These are phyloP conservation scores for Bicyclus anynana DNA, from an alignment of 1,140 invertebrate species.

Conservation along the genomic window DNA sequence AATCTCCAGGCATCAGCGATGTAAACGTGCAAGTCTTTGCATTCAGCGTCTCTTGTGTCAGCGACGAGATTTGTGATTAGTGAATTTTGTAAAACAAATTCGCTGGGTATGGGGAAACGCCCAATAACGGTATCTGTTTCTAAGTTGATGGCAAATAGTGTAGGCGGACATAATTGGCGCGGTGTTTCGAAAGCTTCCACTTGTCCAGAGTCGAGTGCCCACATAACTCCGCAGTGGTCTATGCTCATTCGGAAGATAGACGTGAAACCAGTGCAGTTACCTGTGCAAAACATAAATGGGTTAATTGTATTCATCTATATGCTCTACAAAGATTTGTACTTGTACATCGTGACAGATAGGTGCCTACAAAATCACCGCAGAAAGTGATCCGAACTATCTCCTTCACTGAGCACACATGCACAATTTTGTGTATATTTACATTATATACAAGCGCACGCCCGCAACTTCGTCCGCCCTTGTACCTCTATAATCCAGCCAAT, in stretches of 20 bases:
- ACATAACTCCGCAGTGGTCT: slow-evolving; percentile 84
- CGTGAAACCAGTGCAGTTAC: slow-evolving; percentile 82
- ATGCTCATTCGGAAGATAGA: slow-evolving; percentile 87
- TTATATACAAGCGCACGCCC: too few species aligned
- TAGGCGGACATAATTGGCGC: slow-evolving; percentile 83
- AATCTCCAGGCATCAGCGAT: slow-evolving; percentile 87
- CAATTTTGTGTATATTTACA: too few species aligned
- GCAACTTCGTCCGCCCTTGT: too few species aligned
- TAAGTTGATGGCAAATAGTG: slow-evolving; percentile 85
- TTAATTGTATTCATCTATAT: neutral
- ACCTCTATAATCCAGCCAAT: too few species aligned
- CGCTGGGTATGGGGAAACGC: slow-evolving; percentile 80
- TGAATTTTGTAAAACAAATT: slow-evolving; percentile 84
- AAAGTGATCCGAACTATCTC: too few species aligned
- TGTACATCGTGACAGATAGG: too few species aligned
- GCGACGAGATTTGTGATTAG: slow-evolving; percentile 86
- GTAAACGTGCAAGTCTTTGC: slow-evolving; percentile 84
- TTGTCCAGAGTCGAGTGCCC: slow-evolving; percentile 87
- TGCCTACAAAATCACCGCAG: too few species aligned
- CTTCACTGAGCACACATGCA: too few species aligned
- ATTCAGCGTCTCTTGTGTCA: slow-evolving; percentile 82
- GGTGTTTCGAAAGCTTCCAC: slow-evolving; percentile 83
- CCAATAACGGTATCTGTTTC: slow-evolving; percentile 80
- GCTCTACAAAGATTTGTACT: too few species aligned
- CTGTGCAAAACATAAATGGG: slow-evolving; percentile 32